phyloP scores from a whole-genome alignment of 2,113 vertebrate species.

The Sylvia atricapilla region DNA sequence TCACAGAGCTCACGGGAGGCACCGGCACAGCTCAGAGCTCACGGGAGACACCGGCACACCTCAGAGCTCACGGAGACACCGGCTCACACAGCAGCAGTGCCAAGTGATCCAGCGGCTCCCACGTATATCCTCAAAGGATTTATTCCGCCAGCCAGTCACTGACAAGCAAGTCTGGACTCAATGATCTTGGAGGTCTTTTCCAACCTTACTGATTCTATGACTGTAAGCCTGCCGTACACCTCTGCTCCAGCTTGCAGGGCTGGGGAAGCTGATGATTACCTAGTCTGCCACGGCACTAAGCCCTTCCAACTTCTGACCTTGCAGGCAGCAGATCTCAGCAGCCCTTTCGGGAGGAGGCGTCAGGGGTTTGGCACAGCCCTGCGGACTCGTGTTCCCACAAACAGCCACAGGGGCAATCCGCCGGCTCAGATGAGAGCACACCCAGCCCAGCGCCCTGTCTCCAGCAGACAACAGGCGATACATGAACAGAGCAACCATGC shows the following conservation, averaged over 20 bases:
- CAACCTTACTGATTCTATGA: background rate
- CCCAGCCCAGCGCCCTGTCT: fast-evolving
- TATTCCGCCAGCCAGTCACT: background rate
- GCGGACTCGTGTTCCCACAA: background rate
- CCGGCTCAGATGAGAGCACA: background rate
- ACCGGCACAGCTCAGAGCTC: no score
- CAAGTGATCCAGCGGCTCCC: background rate
- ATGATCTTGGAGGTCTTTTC: background rate
- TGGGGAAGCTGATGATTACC: background rate
- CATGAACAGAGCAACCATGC: background rate
- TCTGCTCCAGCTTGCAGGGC: background rate
- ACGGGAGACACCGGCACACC: no score
- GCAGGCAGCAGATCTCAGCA: background rate
- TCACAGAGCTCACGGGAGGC: no score
- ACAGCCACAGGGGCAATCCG: no score
- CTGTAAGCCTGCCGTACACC: background rate
- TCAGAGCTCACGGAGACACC: fast-evolving
- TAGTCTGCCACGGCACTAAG: background rate
- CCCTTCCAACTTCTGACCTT: background rate
- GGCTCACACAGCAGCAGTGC: fast-evolving
- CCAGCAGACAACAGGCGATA: background rate
- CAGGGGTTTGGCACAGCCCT: background rate
- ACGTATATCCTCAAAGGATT: background rate
- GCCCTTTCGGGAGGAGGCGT: fast-evolving
- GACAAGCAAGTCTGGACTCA: background rate